Evolutionary conservation across 2,113 vertebrate genomes (phyloP), one percentile per base, ranked within the genome.

Genomic region (Oncorhynchus kisutch): DNA sequence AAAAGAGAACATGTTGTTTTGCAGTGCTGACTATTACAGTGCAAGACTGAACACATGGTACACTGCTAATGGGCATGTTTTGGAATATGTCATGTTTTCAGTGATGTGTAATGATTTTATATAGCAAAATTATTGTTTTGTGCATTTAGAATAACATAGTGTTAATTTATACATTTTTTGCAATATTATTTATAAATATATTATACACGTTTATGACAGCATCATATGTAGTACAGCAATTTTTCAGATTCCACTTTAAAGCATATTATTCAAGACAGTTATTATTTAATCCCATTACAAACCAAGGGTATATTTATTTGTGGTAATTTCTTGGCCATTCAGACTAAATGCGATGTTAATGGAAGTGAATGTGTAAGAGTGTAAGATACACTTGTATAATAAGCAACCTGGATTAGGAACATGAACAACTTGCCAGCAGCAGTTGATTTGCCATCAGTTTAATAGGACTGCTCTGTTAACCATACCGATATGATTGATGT

Each of bases 11-110:
- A 27, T 64, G 20, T 13, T 80, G 48, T 11, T 67, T 25, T 84
- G 74, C 74, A 76, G 85, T 92, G 91, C 91, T 93, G 92, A 92
- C 86, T 90, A 86, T 82, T 84, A 88, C 89, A 86, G 86, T 81
- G 87, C 87, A 79, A 74, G 82, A 85, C 86, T 90, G 85, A 82
- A 84, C 79, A 90, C 72, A 70, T 86, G 74, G 67, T n/a, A 86
- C 45, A 20, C 48, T 74, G 27, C 49, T 62, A 72, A 57, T 72
- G 74, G 88, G 92, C 91, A 92, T 92, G 91, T 81, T 75, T 75
- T 73, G 25, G 25, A 51, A 62, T 83, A 29, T 54, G 49, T n/a
- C 4, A 20, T n/a, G 51, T 80, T 81, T 67, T 77, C 66, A 39
- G 3, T 29, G 4, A 51, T 51, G 7, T 64, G n/a, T 25, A n/a